phyloP scores from a whole-genome alignment of 1,140 invertebrate species.

The Drosophila pruinosa region DNA sequence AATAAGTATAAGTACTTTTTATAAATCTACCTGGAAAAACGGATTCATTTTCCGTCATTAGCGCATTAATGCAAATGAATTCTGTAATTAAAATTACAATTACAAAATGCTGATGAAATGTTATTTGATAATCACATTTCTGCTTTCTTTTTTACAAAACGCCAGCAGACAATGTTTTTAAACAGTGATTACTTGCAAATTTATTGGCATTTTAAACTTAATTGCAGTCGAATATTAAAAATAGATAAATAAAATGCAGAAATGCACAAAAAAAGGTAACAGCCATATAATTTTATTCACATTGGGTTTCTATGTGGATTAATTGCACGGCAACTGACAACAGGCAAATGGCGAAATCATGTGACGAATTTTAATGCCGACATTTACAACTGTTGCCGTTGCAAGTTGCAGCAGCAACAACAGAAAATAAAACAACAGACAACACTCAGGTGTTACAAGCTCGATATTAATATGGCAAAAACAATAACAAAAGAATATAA shows the following conservation, averaged over 20 bases:
- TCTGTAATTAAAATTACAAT: conserved; percentile 14
- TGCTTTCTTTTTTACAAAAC: not conserved
- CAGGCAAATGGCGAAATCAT: conserved; percentile 31
- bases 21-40: not conserved
- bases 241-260: conserved; percentile 30
- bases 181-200: not conserved
- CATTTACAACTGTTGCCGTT: conserved; percentile 24
- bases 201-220: conserved; percentile 15
- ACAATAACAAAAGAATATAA: conserved; percentile 2
- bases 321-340: conserved; percentile 13
- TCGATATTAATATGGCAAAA: conserved; percentile 31
- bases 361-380: conserved; percentile 49
- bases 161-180: not conserved
- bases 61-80: conserved; percentile 17
- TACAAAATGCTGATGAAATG: not conserved
- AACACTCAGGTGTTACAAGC: conserved; percentile 27
- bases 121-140: conserved; percentile 1
- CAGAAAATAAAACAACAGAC: not conserved
- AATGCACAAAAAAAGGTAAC: not conserved
- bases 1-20: too few species aligned
- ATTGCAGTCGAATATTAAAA: conserved; percentile 31
- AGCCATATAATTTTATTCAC: conserved; percentile 14
- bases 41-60: not conserved
- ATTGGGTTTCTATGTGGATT: conserved; percentile 27
- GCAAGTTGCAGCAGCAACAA: not conserved